phyloP scores from a whole-genome alignment of 2,888 invertebrate species.

The Melipona beecheii region DNA sequence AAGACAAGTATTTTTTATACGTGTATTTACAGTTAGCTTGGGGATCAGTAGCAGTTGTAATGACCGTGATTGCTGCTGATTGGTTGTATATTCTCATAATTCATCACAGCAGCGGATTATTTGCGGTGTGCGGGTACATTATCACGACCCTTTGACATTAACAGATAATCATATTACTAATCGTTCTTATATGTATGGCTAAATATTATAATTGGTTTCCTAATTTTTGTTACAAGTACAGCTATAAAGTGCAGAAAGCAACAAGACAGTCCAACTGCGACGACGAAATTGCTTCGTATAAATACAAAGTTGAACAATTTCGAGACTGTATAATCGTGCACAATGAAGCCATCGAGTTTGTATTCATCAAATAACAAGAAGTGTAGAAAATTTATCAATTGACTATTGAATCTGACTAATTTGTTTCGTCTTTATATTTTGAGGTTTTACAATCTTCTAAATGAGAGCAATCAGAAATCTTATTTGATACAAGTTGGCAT shows the following conservation, averaged over 20 bases:
- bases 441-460: conserved; percentile 15
- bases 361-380: background rate
- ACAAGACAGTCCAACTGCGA: too few species aligned
- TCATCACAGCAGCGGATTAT: conserved; percentile 49
- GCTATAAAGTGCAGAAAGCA: background rate
- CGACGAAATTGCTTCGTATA: too few species aligned
- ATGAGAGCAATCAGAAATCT: background rate
- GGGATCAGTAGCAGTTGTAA: background rate
- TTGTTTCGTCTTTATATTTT: background rate
- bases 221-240: background rate
- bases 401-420: background rate
- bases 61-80: conserved; percentile 26
- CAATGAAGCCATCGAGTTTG: conserved; percentile 10
- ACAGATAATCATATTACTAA: too few species aligned
- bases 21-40: conserved; percentile 14
- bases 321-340: background rate
- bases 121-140: conserved; percentile 36
- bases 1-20: conserved; percentile 28
- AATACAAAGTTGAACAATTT: background rate
- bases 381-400: background rate
- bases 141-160: too few species aligned
- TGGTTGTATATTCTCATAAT: conserved; percentile 39
- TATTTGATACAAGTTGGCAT: conserved; percentile 14
- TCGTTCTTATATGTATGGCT: too few species aligned
- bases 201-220: too few species aligned